Evolutionary conservation across 2,888 invertebrate species (phyloP), one percentile per base, ranked within the genome.

Genomic region (Cataglyphis albicans): DNA sequence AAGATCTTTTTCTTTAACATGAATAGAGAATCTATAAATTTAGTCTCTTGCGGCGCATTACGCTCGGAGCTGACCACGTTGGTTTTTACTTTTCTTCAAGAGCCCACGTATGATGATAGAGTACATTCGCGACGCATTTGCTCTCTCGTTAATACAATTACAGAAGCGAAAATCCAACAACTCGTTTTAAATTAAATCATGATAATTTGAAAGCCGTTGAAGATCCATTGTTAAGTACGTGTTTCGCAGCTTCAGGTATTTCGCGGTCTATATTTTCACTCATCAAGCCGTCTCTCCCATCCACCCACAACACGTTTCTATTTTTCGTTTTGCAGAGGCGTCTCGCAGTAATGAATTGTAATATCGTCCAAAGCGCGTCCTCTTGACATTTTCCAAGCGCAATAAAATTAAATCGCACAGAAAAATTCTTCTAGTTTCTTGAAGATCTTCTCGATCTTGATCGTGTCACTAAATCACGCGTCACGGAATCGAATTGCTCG

Each of bases 401-500:
- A 5, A 52, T 32, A 32, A 68, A 52, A 21, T n/a, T 18, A 38
- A 52, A 52, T 38, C 12, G 35, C 38, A 18, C 18, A 10, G 3
- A 35, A 67, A 18, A n/a, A 67, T 55, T 52, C 44, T 74, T n/a
- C 9, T 5, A 35, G 64, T 15, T 29, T 65, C 38, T 29, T 32
- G 12, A 1, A 48, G 64, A 18, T 75, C 41, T n/a, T 35, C 64
- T 55, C 3, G 9, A 44, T n/a, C 52, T 1, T 52, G 52, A 48
- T 65, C 15, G 15, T 18, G 9, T n/a, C 52, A 65, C 12, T 38
- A 92, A 92, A 93, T 94, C 93, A 94, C 92, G 94, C 92, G 81
- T 94, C 93, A 55, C 93, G 93, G 73, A 94, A 94, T 74, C 94
- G 92, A 81, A 94, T 94, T 21, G 93, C 93, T 38, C 93, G 89